These are phyloP conservation scores for Priocnemis perturbator DNA, from an alignment of 2,888 invertebrate genomes.

Conservation along the genomic window DNA sequence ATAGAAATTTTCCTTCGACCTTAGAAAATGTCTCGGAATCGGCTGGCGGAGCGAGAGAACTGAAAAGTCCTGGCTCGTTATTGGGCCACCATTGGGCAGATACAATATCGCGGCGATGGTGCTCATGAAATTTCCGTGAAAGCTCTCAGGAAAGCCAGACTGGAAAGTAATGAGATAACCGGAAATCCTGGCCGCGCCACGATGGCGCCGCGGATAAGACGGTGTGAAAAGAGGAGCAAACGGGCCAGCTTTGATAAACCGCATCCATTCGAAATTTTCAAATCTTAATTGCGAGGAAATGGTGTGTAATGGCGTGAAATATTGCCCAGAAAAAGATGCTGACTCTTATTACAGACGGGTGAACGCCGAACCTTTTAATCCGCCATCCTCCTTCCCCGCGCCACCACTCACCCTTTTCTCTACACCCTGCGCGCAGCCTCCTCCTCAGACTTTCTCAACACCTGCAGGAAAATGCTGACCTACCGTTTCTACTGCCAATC, in stretches of 20 bases:
- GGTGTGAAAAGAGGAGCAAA: conserved; percentile 12
- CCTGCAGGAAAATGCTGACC: conserved; percentile 67
- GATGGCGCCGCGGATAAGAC: background rate
- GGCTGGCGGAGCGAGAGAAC: too few relatives aligned
- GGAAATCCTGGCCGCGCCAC: background rate
- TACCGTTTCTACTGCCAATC: conserved; percentile 65
- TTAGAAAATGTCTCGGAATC: too few relatives aligned
- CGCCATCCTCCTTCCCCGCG: conserved; percentile 19
- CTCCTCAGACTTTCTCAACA: conserved; percentile 20
- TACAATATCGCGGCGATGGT: too few relatives aligned
- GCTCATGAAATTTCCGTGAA: too few relatives aligned
- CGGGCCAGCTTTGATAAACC: conserved; percentile 45
- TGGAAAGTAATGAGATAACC: too few relatives aligned
- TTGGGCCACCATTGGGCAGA: too few relatives aligned
- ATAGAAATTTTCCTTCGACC: too few relatives aligned
- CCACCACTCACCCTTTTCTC: background rate
- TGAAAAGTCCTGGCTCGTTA: too few relatives aligned
- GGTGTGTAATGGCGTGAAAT: conserved; percentile 70
- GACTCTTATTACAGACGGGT: conserved; percentile 67
- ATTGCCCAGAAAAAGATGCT: conserved; percentile 70
- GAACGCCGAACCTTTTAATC: conserved; percentile 67
- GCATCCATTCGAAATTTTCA: conserved; percentile 50
- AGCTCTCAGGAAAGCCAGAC: too few relatives aligned
- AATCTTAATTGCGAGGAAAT: conserved; percentile 71
- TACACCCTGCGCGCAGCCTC: background rate